Evolutionary conservation across 2,797 vertebrate species (phyloP).

Genomic region (Decapterus maruadsi): DNA sequence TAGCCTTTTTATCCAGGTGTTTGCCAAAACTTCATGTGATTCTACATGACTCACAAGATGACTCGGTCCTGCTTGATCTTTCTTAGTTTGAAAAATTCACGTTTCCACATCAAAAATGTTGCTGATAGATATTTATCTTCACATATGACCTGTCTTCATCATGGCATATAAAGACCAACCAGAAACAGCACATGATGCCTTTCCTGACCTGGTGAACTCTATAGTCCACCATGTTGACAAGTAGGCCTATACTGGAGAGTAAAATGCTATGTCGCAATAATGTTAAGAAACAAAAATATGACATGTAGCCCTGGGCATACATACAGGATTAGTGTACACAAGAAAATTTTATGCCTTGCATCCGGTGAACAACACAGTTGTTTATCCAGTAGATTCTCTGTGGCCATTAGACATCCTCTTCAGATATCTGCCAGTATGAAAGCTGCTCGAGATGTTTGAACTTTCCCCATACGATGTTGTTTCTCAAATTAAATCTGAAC

Average conservation of each 20-base stretch:
- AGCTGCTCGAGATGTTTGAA: slow-evolving; percentile 23
- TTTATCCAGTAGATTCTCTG: neutral
- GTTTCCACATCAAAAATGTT: slow-evolving; percentile 17
- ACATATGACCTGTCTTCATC: slow-evolving; percentile 10
- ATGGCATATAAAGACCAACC: slow-evolving; percentile 5
- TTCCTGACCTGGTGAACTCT: slow-evolving; percentile 16
- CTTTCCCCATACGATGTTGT: neutral
- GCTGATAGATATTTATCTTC: slow-evolving; percentile 25
- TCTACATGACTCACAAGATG: neutral
- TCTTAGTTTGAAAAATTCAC: neutral
- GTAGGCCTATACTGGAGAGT: neutral
- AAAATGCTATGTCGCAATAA: neutral
- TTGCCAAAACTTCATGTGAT: neutral
- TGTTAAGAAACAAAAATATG: neutral
- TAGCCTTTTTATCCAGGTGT: neutral
- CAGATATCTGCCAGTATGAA: neutral
- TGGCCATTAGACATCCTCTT: neutral
- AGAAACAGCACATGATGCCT: neutral
- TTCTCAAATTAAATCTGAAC: slow-evolving; percentile 25
- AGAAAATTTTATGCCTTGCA: too few species aligned
- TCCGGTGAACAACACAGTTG: neutral
- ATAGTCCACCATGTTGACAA: neutral
- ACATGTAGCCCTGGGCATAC: neutral
- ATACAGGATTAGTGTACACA: neutral
- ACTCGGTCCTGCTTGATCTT: neutral